These are phyloP conservation scores for Tupaia chinensis DNA, from an alignment of 2,113 vertebrate species.

Conservation along the genomic window DNA sequence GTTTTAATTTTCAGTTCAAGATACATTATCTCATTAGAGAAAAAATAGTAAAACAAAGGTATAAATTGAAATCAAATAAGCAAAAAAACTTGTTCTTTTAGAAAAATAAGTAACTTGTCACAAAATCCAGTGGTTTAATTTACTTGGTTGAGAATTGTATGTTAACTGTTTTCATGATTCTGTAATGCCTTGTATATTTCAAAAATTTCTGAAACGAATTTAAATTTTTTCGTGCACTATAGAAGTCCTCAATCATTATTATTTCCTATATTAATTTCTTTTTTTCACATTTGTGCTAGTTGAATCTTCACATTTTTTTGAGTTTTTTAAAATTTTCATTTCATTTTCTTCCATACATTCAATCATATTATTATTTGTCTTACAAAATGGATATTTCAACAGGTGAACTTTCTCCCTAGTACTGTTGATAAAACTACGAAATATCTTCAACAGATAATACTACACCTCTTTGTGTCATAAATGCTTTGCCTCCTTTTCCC, in stretches of 20 bases:
- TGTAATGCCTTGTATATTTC: constrained; percentile 29
- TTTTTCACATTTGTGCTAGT: no score
- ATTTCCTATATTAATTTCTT: constrained; percentile 1
- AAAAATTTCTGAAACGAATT: neutral
- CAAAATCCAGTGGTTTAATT: neutral
- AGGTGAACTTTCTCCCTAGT: no score
- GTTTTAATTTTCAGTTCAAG: constrained; percentile 40
- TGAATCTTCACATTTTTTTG: no score
- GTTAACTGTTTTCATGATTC: neutral
- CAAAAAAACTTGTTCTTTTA: neutral
- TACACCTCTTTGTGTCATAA: no score
- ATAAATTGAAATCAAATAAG: neutral
- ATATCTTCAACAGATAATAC: no score
- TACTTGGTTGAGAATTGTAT: constrained; percentile 45
- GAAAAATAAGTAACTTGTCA: constrained; percentile 50
- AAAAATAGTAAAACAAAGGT: constrained; percentile 49
- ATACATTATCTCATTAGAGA: constrained; percentile 42
- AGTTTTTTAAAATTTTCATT: no score
- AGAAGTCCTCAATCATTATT: neutral
- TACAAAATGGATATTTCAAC: no score
- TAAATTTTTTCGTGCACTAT: neutral
- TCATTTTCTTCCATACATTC: no score
- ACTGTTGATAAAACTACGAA: no score
- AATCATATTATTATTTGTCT: no score
- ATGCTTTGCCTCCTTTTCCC: no score